phyloP scores from a whole-genome alignment of 1,140 invertebrate species.

The Dendrolimus punctatus region DNA sequence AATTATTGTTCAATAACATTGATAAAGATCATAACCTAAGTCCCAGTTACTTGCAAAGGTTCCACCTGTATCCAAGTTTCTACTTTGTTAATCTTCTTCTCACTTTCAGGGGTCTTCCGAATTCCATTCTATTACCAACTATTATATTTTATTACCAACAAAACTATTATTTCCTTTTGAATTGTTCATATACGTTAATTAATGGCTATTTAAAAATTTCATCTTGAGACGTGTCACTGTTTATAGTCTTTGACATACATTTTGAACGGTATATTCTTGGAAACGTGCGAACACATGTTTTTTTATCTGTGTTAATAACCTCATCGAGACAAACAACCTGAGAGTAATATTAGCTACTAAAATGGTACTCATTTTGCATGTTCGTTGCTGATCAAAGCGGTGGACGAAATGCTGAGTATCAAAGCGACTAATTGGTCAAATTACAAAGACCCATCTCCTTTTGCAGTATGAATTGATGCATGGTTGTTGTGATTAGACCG shows the following conservation, averaged over 20 bases:
- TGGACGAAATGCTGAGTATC: conserved; percentile 27
- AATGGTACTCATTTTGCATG: conserved; percentile 48
- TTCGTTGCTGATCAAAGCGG: conserved; percentile 51
- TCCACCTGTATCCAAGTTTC: too few species aligned
- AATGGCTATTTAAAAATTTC: not conserved
- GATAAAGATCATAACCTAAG: too few species aligned
- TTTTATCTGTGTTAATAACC: conserved; percentile 49
- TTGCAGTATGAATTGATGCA: conserved; percentile 17
- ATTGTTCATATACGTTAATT: too few species aligned
- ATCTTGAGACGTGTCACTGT: conserved; percentile 32
- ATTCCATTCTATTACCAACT: too few species aligned
- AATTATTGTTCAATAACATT: too few species aligned
- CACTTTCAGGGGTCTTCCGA: too few species aligned
- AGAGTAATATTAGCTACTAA: conserved; percentile 45
- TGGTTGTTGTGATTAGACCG: conserved; percentile 17
- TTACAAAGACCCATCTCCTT: conserved; percentile 33
- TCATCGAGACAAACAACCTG: conserved; percentile 26
- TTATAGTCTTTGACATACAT: conserved; percentile 46
- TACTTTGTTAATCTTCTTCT: too few species aligned
- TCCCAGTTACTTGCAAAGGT: too few species aligned
- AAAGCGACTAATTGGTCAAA: conserved; percentile 57
- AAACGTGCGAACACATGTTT: conserved; percentile 26
- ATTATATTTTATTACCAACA: too few species aligned
- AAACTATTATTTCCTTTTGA: too few species aligned
- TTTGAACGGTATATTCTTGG: conserved; percentile 43